Base-by-base conservation (phyloP, 2,888 invertebrate species). In the Pelosia muscerda region DNA sequence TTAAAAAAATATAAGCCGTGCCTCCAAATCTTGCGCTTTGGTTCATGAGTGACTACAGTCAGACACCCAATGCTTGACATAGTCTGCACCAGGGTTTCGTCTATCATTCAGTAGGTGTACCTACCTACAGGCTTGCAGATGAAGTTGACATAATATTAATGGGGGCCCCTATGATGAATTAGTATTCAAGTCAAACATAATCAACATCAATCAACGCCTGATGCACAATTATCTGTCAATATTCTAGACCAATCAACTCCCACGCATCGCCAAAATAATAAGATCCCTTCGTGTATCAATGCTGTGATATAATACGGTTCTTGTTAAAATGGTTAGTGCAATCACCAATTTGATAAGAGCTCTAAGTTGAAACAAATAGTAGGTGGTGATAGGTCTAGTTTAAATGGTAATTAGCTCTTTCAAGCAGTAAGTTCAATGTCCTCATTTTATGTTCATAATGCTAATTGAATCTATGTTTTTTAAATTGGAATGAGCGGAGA, bases 401-500 rank as follows among this genome's bases (percentile, higher is more conserved):
- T n/a, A 60, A 65, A 28, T 72, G 55, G 78, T 0, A 1, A 0
- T 0, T n/a, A n/a, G 26, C 57, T 53, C 15, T 28, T 26, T n/a
- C 9, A 56, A 61, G 53, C 22, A 56, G 28, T 23, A 22, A 73
- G 63, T 71, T 77, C 60, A 70, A 11, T 73, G 77, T 3, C 31
- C 75, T 66, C 64, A 55, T 68, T 73, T 71, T 60, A 66, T 63
- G 65, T 26, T 54, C 55, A 58, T 72, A 19, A 73, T 74, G 78
- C 61, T 69, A 76, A 76, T 76, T 57, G 38, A 25, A 28, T 25
- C 54, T 61, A 66, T 66, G 56, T 67, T 55, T 68, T 55, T 55
- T 55, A 66, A 68, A 69, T 63, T 74, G 76, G 76, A 73, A 73
- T 76, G 70, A 63, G 26, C 62, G 63, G 53, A 26, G 55, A 54